Percentiles rank a stretch among this genome's conserved stretches.
Evolutionary conservation across 2,797 vertebrate species (phyloP).

Genomic region (Botia almorhae): DNA sequence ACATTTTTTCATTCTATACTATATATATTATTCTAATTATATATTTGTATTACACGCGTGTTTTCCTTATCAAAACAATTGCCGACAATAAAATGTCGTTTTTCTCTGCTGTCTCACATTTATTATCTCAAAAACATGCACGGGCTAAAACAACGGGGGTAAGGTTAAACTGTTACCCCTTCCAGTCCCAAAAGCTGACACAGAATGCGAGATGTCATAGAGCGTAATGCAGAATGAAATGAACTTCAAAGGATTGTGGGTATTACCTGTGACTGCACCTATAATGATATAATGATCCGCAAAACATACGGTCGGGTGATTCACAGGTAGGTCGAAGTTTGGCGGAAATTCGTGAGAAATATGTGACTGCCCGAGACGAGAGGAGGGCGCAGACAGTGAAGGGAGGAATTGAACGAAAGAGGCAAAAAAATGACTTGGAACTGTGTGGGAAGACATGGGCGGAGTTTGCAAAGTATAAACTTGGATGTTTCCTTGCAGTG

Average conservation of each 20-base stretch:
- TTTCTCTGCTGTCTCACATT: too few species aligned
- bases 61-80: not conserved
- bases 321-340: not conserved
- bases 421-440: slow-evolving; percentile 57
- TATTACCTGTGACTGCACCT: not conserved
- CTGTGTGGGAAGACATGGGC: slow-evolving; percentile 72
- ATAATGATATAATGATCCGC: not conserved
- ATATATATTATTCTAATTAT: not conserved
- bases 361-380: not conserved
- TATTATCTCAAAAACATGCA: not conserved
- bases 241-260: not conserved
- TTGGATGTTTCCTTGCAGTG: slow-evolving; percentile 86
- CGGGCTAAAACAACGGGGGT: not conserved
- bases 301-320: not conserved
- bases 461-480: slow-evolving; percentile 86
- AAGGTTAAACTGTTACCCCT: not conserved
- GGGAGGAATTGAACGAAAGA: slow-evolving; percentile 48
- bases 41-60: not conserved
- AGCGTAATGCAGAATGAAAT: not conserved
- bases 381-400: slow-evolving; percentile 34
- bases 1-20: not conserved
- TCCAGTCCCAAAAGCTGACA: not conserved
- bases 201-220: not conserved
- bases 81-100: not conserved
- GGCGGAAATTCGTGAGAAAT: not conserved